phyloP scores from a whole-genome alignment of 2,888 invertebrate species.

The Aphrophora alni region DNA sequence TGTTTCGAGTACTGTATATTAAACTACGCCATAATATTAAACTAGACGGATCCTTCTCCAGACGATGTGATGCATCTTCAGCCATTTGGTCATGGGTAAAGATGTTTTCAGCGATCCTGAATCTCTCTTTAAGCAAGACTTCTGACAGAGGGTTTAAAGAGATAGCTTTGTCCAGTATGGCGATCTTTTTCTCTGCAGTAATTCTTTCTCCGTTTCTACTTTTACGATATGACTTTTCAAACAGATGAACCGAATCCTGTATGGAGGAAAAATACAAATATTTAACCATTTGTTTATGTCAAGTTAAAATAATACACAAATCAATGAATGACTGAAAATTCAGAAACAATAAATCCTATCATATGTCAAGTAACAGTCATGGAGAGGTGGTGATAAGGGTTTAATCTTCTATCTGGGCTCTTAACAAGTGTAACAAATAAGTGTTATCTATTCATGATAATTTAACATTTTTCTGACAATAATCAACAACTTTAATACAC shows the following conservation, averaged over 20 bases:
- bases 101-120: slow-evolving; percentile 60
- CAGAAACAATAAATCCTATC: slow-evolving; percentile 17
- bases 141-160: slow-evolving; percentile 63
- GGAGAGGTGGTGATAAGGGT: too few species aligned
- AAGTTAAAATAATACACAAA: too few species aligned
- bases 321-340: too few species aligned
- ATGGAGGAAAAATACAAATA: not conserved
- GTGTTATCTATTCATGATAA: too few species aligned
- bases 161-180: slow-evolving; percentile 68
- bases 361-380: not conserved
- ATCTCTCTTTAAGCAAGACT: slow-evolving; percentile 60
- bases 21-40: slow-evolving; percentile 30
- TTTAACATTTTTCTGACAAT: too few species aligned
- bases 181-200: slow-evolving; percentile 63
- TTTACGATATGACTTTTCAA: slow-evolving; percentile 58
- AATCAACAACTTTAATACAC: too few species aligned
- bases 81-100: slow-evolving; percentile 64
- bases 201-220: slow-evolving; percentile 57
- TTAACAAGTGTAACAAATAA: too few species aligned
- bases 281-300: too few species aligned
- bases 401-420: too few species aligned
- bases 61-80: slow-evolving; percentile 14
- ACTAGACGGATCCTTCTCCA: slow-evolving; percentile 32
- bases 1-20: slow-evolving; percentile 27
- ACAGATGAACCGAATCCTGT: slow-evolving; percentile 58